Percentiles rank a stretch among this genome's conserved stretches.
Conservation (phyloP, 37 sponge, comb jelly and placozoan species). For the Bolinopsis microptera region DNA sequence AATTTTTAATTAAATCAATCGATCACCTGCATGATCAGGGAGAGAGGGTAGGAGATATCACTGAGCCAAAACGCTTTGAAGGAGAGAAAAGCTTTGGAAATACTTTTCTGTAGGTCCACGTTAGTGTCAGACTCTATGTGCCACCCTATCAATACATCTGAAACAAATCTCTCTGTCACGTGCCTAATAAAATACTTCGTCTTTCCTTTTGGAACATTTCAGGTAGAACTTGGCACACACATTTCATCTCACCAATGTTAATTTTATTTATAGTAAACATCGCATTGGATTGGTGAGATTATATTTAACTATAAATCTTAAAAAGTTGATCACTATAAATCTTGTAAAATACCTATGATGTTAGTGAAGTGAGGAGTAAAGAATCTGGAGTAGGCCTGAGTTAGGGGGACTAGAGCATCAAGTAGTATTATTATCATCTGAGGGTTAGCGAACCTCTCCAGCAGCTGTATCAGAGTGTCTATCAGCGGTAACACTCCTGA, state of each 20-base stretch:
- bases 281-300: no score
- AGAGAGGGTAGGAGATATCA: conserved; percentile 6
- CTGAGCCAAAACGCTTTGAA: conserved; percentile 40
- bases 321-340: no score
- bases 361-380: conserved; percentile 51
- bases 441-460: conserved; percentile 12
- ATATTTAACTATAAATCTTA: no score
- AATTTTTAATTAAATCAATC: no score
- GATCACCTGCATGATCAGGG: background rate
- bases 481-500: conserved; percentile 43
- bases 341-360: conserved; percentile 35
- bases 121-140: conserved; percentile 87
- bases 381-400: conserved; percentile 17
- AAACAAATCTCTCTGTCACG: no score
- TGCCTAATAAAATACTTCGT: no score
- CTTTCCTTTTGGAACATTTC: no score
- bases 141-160: conserved; percentile 90
- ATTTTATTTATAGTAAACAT: no score
- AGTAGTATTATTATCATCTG: background rate
- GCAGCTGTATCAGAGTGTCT: conserved; percentile 19
- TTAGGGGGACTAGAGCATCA: conserved; percentile 42
- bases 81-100: background rate
- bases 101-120: conserved; percentile 61
- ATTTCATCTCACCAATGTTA: no score
- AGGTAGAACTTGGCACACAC: no score